Percentiles rank a stretch among this genome's conserved stretches.
phyloP scores from a whole-genome alignment of 1,140 invertebrate species.

The Temnothorax longispinosus region DNA sequence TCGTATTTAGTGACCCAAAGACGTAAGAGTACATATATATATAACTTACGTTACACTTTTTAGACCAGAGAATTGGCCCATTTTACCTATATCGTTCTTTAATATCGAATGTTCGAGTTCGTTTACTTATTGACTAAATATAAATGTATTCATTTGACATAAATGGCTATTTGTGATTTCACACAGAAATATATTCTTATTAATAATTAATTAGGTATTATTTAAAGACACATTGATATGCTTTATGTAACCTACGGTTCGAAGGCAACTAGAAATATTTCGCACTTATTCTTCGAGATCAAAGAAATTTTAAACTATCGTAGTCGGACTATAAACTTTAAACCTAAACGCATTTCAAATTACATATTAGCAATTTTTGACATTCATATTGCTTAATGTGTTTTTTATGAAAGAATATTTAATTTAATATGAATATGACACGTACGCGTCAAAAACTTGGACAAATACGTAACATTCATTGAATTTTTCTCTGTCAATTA shows the following conservation, averaged over 20 bases:
- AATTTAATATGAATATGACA: neutral
- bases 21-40: too few species aligned
- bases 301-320: neutral
- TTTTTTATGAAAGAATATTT: neutral
- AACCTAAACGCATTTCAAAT: neutral
- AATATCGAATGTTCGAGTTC: neutral
- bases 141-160: neutral
- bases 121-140: neutral
- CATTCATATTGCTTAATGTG: neutral
- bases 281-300: neutral
- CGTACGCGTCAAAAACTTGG: neutral
- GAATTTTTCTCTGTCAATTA: constrained; percentile 12
- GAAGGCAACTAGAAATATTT: neutral
- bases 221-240: neutral
- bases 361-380: neutral
- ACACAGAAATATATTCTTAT: neutral
- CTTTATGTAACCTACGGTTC: neutral
- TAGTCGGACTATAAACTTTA: neutral
- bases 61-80: too few species aligned
- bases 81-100: neutral
- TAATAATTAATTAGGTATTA: neutral
- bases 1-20: too few species aligned
- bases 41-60: too few species aligned
- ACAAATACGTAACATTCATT: constrained; percentile 1
- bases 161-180: neutral